These are phyloP conservation scores for Myopa testacea DNA, from an alignment of 2,888 invertebrate genomes.

Conservation along the genomic window DNA sequence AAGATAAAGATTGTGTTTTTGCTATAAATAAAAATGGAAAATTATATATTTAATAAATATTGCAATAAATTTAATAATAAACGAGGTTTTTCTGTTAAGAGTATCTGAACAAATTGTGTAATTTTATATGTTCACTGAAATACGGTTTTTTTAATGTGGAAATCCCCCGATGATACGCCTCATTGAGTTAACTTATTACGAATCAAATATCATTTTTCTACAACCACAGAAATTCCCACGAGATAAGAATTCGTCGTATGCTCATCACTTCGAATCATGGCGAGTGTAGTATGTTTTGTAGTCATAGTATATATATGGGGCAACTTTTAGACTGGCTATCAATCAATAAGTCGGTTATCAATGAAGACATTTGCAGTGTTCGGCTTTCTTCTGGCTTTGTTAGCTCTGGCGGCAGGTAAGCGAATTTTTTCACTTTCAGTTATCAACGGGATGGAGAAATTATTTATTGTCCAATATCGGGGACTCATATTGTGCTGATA, in stretches of 20 bases:
- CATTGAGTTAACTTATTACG: neutral
- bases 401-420: slow-evolving; percentile 41
- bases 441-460: neutral
- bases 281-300: neutral
- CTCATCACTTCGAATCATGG: neutral
- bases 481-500: too few species aligned
- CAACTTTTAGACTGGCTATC: neutral
- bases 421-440: neutral
- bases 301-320: neutral
- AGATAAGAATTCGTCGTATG: neutral
- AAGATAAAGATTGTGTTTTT: too few species aligned
- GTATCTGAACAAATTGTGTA: too few species aligned
- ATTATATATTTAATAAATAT: too few species aligned
- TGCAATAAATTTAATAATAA: too few species aligned
- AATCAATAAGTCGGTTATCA: neutral
- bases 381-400: slow-evolving; percentile 35
- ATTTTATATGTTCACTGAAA: too few species aligned
- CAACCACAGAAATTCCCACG: neutral
- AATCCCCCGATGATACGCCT: too few species aligned
- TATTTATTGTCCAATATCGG: neutral
- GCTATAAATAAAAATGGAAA: too few species aligned
- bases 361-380: slow-evolving; percentile 44
- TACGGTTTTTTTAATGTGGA: too few species aligned
- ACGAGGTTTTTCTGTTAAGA: too few species aligned
- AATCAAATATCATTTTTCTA: neutral